These are phyloP conservation scores for Tribolium madens DNA, from an alignment of 1,140 invertebrate species.

Conservation along the genomic window DNA sequence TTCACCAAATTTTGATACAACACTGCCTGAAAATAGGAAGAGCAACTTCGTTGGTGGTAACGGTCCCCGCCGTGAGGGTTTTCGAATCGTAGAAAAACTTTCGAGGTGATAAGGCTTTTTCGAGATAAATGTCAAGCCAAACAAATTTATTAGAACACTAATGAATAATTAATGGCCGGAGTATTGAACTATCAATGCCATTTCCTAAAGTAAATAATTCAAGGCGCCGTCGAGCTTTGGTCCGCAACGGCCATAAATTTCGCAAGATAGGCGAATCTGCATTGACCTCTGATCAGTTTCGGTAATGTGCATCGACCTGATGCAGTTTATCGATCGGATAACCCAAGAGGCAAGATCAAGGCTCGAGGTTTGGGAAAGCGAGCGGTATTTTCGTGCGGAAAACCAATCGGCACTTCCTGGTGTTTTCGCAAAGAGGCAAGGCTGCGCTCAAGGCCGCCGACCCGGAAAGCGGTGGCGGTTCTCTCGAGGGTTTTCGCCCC, in stretches of 20 bases:
- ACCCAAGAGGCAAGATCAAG: conserved; percentile 26
- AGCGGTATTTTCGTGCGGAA: neutral
- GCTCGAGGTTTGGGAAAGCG: neutral
- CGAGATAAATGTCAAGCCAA: neutral
- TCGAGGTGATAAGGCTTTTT: neutral
- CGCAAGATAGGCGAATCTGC: neutral
- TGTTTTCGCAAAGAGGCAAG: conserved; percentile 11
- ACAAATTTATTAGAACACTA: neutral
- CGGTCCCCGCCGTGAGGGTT: no score
- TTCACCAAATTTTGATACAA: no score
- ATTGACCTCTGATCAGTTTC: neutral
- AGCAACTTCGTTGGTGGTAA: no score
- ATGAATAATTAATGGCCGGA: conserved; percentile 17
- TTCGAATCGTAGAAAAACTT: neutral
- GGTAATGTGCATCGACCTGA: conserved; percentile 5
- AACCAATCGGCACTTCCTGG: neutral
- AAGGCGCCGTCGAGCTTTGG: conserved; percentile 3
- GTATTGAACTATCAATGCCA: conserved; percentile 37
- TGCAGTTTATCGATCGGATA: conserved; percentile 35
- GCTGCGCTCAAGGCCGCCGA: neutral
- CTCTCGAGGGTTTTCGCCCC: neutral
- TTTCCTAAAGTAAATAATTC: conserved; percentile 25
- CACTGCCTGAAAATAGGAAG: no score
- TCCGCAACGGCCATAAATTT: conserved; percentile 1
- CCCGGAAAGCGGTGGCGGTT: conserved; percentile 1